phyloP scores from a whole-genome alignment of 2,888 invertebrate genomes.

The Adela reaumurella region DNA sequence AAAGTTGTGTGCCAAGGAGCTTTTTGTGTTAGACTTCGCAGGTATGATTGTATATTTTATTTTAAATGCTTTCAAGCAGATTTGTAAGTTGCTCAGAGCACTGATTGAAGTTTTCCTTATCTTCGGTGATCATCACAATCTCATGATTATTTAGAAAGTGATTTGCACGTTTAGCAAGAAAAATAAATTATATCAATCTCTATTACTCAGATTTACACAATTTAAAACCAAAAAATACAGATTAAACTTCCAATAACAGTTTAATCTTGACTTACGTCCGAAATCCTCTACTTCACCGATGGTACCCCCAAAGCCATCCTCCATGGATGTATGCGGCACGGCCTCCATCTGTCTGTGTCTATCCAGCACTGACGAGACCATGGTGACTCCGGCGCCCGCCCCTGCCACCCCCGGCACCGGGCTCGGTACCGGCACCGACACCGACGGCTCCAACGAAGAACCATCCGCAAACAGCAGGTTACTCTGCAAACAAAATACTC shows the following conservation, averaged over 20 bases:
- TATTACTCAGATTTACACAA: neutral
- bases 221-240: neutral
- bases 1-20: no score
- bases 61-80: no score
- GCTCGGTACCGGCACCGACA: conserved; percentile 21
- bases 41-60: no score
- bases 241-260: no score
- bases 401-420: neutral
- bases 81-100: no score
- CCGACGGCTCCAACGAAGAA: conserved; percentile 55
- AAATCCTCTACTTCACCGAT: conserved; percentile 81
- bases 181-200: conserved; percentile 5
- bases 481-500: conserved; percentile 49
- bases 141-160: conserved; percentile 5
- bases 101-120: no score
- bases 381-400: neutral
- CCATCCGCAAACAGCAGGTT: conserved; percentile 73
- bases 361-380: neutral
- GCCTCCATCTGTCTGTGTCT: conserved; percentile 60
- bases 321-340: conserved; percentile 67
- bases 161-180: no score
- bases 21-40: no score
- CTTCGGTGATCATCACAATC: no score
- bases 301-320: conserved; percentile 84
- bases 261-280: conserved; percentile 72